Evolutionary conservation across 2,888 invertebrate genomes (phyloP).

Genomic region (Lepidonotus clava): DNA sequence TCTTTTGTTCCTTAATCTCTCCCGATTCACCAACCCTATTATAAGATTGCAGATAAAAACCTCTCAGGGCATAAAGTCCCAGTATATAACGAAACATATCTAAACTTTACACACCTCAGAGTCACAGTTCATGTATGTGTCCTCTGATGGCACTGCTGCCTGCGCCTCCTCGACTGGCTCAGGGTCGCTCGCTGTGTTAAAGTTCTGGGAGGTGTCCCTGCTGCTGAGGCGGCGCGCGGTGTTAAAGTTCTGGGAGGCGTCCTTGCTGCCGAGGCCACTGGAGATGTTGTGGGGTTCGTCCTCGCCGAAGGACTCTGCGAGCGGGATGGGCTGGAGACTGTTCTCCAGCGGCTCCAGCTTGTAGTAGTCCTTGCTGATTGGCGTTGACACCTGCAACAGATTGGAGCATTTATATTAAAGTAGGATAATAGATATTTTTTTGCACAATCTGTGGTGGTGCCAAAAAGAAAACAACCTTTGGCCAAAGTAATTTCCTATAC

Average conservation of each 20-base stretch:
- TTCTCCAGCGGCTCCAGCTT: slow-evolving; percentile 21
- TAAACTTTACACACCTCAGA: too few relatives aligned
- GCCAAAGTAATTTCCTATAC: too few relatives aligned
- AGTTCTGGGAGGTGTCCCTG: neutral
- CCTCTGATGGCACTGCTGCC: neutral
- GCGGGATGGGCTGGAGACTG: slow-evolving; percentile 27
- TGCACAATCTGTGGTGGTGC: too few relatives aligned
- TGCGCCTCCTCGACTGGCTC: neutral
- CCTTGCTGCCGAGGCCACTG: neutral
- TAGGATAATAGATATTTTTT: too few relatives aligned
- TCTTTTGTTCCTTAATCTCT: too few relatives aligned
- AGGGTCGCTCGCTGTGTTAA: neutral
- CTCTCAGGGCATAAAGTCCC: too few relatives aligned
- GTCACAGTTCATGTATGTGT: slow-evolving; percentile 11
- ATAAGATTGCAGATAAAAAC: too few relatives aligned
- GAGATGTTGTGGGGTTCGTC: neutral
- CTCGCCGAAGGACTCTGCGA: slow-evolving; percentile 29
- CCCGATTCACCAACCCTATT: too few relatives aligned
- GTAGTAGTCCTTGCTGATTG: slow-evolving; percentile 41
- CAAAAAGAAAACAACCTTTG: too few relatives aligned
- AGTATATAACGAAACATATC: too few relatives aligned
- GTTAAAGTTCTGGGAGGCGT: neutral
- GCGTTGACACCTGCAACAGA: slow-evolving; percentile 37
- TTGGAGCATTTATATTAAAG: too few relatives aligned
- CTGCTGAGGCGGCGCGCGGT: neutral